phyloP scores from a whole-genome alignment of 2,888 invertebrate genomes.

The Julus scanicus region DNA sequence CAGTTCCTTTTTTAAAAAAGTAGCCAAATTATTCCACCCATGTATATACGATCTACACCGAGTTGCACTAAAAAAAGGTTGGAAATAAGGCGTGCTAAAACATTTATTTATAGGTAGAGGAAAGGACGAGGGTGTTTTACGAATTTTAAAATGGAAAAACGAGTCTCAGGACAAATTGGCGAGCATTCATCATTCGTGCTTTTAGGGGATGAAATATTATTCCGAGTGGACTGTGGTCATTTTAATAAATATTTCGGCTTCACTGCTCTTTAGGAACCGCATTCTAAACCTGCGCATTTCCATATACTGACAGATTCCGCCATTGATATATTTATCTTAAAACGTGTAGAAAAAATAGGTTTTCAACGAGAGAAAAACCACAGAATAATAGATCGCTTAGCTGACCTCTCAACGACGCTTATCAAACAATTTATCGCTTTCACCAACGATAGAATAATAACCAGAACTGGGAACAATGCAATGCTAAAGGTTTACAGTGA shows the following conservation, averaged over 20 bases:
- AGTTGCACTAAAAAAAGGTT: background rate
- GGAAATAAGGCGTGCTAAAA: constrained; percentile 8
- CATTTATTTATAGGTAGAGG: constrained; percentile 12
- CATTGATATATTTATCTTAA: constrained; percentile 9
- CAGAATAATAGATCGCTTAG: background rate
- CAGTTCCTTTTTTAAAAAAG: background rate
- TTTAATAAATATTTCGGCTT: constrained; percentile 1
- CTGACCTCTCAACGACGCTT: background rate
- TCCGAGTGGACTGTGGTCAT: background rate
- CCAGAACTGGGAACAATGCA: too few relatives aligned
- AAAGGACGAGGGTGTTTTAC: constrained; percentile 28
- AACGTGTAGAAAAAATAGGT: background rate
- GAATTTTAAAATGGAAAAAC: constrained; percentile 6
- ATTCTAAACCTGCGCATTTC: constrained; percentile 27
- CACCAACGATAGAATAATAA: background rate
- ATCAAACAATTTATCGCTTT: background rate
- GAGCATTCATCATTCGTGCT: constrained; percentile 24
- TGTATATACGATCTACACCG: background rate
- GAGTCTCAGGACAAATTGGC: background rate
- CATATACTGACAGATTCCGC: constrained; percentile 3
- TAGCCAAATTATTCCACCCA: constrained; percentile 17
- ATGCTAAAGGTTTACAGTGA: too few relatives aligned
- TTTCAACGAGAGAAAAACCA: background rate
- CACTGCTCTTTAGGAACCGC: background rate
- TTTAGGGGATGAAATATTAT: constrained; percentile 4